Percentiles rank a stretch among this genome's conserved stretches.
These are phyloP conservation scores for Melanostigma gelatinosum DNA, from an alignment of 2,113 vertebrate species.

Conservation along the genomic window DNA sequence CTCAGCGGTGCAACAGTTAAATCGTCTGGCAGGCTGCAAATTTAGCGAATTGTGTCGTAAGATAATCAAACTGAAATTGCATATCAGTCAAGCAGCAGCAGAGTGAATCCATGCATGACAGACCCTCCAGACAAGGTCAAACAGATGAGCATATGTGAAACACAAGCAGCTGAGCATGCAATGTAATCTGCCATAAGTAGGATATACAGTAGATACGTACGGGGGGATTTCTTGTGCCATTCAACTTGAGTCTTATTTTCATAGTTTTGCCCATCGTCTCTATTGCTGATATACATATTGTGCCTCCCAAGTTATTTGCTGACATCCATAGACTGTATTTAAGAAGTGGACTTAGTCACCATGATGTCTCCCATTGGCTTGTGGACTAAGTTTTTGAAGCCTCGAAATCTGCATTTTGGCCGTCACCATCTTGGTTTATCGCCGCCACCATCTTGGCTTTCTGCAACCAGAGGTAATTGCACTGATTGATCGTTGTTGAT, in stretches of 20 bases:
- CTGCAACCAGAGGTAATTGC: background rate
- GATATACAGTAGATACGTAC: background rate
- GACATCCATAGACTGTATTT: background rate
- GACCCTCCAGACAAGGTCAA: constrained; percentile 46
- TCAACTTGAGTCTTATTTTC: background rate
- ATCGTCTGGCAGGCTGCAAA: constrained; percentile 40
- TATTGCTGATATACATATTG: background rate
- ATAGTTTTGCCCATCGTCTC: background rate
- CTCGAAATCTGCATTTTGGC: background rate
- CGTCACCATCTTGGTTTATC: background rate
- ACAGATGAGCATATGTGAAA: constrained; percentile 27
- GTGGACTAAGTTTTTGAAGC: background rate
- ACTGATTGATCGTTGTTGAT: no score
- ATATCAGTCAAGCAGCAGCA: constrained; percentile 36
- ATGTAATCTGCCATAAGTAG: background rate
- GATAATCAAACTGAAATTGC: constrained; percentile 64
- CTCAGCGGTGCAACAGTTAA: constrained; percentile 13
- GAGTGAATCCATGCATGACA: constrained; percentile 39
- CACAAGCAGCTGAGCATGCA: background rate
- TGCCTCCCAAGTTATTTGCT: background rate
- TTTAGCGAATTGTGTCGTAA: constrained; percentile 20
- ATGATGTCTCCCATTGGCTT: background rate
- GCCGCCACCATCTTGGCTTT: background rate
- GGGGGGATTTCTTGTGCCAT: constrained; percentile 12
- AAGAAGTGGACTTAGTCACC: background rate